phyloP scores from a whole-genome alignment of 2,888 invertebrate species.

The Lepidochitona cinerea region DNA sequence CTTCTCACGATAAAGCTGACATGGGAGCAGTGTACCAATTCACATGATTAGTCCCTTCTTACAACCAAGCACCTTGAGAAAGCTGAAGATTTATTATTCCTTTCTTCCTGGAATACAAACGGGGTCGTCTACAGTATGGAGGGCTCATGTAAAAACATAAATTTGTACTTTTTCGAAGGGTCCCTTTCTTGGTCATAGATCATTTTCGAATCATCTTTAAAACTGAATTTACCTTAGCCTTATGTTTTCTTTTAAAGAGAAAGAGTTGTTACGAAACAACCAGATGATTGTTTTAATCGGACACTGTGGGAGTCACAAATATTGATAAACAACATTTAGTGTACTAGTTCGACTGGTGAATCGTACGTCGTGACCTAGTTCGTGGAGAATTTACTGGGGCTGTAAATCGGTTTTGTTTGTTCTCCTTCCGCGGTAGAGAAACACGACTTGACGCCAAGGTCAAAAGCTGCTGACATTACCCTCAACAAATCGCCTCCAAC shows the following conservation, averaged over 20 bases:
- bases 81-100: too few relatives aligned
- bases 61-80: too few relatives aligned
- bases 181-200: too few relatives aligned
- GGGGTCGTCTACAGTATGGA: too few relatives aligned
- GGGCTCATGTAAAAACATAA: too few relatives aligned
- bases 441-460: constrained; percentile 5
- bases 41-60: too few relatives aligned
- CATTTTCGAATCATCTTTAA: background rate
- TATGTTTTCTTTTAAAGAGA: background rate
- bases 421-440: background rate
- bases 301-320: background rate
- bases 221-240: background rate
- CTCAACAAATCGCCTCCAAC: constrained; percentile 1
- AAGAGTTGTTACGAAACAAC: background rate
- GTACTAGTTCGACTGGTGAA: too few relatives aligned
- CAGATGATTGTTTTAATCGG: background rate
- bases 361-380: background rate
- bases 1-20: too few relatives aligned
- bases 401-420: background rate
- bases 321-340: too few relatives aligned
- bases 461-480: background rate
- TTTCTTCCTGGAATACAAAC: too few relatives aligned
- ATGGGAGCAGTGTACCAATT: too few relatives aligned
- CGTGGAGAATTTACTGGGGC: background rate
- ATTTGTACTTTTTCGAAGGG: too few relatives aligned